A percentile compares a stretch with the other conserved stretches of the same genome.
These are phyloP conservation scores for Lasius platythorax DNA, from an alignment of 2,888 invertebrate species.

Conservation along the genomic window DNA sequence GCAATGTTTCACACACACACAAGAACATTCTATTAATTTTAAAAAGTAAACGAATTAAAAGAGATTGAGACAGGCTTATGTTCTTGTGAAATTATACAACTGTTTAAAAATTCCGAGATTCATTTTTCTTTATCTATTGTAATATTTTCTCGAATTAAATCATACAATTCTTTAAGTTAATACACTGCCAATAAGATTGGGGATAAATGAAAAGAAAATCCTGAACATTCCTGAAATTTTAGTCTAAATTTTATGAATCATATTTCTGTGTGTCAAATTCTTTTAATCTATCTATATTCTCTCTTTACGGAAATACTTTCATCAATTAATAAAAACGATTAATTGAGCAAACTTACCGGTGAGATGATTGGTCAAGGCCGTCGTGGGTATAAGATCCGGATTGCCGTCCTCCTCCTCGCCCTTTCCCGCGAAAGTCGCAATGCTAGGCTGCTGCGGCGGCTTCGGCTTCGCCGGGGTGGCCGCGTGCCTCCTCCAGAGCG, in stretches of 20 bases:
- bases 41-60: neutral
- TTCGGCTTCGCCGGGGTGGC: constrained; percentile 80
- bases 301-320: neutral
- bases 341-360: constrained; percentile 72
- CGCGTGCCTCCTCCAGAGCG: constrained; percentile 84
- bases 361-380: constrained; percentile 82
- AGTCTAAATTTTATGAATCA: neutral
- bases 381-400: constrained; percentile 85
- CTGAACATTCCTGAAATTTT: neutral
- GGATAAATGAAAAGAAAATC: neutral
- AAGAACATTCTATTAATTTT: neutral
- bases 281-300: neutral
- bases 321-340: neutral
- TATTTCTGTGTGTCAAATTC: neutral
- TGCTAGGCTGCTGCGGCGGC: constrained; percentile 79
- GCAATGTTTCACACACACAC: neutral
- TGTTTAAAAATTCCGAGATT: neutral
- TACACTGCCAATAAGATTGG: neutral
- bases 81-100: neutral
- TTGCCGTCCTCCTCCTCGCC: constrained; percentile 84
- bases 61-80: neutral
- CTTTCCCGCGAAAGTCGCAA: constrained; percentile 81
- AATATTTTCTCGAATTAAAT: neutral
- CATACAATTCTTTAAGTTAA: neutral
- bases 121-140: neutral